These are phyloP conservation scores for Oncorhynchus nerka DNA, from an alignment of 2,113 vertebrate genomes.

Conservation along the genomic window DNA sequence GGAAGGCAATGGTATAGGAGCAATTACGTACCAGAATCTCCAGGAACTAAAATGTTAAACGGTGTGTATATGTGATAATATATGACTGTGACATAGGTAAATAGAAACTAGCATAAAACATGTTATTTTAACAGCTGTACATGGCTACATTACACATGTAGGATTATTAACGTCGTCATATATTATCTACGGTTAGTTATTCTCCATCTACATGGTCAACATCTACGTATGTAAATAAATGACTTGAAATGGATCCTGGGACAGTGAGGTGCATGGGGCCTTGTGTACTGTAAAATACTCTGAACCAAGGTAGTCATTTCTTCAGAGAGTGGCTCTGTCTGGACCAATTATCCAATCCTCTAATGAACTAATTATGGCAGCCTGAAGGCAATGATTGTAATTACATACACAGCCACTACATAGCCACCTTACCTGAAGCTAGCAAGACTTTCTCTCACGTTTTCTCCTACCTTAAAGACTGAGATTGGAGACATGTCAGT, in stretches of 20 bases:
- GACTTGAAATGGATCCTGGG: background rate
- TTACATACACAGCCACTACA: background rate
- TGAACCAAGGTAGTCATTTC: background rate
- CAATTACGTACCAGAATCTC: background rate
- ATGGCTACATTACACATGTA: background rate
- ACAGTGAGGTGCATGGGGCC: too few relatives aligned
- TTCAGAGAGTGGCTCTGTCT: background rate
- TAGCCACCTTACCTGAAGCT: background rate
- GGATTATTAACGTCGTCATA: background rate
- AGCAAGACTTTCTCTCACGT: slow-evolving; percentile 1
- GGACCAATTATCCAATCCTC: background rate
- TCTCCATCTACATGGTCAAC: background rate
- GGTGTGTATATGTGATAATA: slow-evolving; percentile 5
- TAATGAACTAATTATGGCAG: background rate
- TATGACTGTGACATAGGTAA: slow-evolving; percentile 14
- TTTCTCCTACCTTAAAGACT: background rate
- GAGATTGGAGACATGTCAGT: background rate
- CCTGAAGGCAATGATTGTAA: background rate
- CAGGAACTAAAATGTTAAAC: slow-evolving; percentile 15
- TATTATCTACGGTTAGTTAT: background rate
- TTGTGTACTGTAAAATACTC: background rate
- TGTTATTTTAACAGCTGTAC: background rate
- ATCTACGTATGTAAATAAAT: background rate
- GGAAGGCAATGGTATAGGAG: slow-evolving; percentile 15
- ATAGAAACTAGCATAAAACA: background rate